Evolutionary conservation across 2,113 vertebrate species (phyloP), one percentile per base, ranked within the genome.

Genomic region (Ochotona curzoniae): DNA sequence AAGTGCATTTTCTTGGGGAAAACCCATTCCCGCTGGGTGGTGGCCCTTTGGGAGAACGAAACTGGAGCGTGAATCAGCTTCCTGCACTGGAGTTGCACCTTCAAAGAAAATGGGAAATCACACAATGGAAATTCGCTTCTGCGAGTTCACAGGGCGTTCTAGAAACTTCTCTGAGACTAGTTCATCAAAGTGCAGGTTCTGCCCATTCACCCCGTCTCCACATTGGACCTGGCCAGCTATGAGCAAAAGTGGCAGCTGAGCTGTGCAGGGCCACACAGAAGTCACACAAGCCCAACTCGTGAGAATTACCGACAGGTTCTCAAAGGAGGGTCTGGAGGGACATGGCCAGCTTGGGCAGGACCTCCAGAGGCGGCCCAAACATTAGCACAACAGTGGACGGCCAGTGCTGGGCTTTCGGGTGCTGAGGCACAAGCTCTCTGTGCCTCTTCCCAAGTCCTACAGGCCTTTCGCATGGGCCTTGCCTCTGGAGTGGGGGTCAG

Each of bases 361-460:
- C 35, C 20, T 17, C n/a, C 5, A 51, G 47, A 35, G 60, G 13
- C 49, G 61, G 67, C 15, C 23, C 10, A 51, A 32, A 25, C 28
- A 0, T 82, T 4, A 20, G 17, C 63, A 7, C 44, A 14, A 13
- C 64, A 5, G 3, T 2, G 14, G 20, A 30, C 0, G 18, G n/a
- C 30, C 14, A 3, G 13, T 18, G 47, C 47, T 2, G 18, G 63
- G 79, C 32, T 9, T 28, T 8, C 0, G 2, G 1, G 35, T 2
- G 1, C 1, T 11, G 28, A 9, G 8, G n/a, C 63, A 13, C 3
- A 2, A 8, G 28, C 71, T 51, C 51, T 26, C 78, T 64, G 1
- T 64, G 1, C 0, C 17, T 70, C 28, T 73, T 70, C 11, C n/a
- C 61, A 74, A 20, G 25, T 7, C 38, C 14, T 7, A 13, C 28